Conservation (phyloP, 2,797 vertebrate species). For the Labeo calbasu region DNA sequence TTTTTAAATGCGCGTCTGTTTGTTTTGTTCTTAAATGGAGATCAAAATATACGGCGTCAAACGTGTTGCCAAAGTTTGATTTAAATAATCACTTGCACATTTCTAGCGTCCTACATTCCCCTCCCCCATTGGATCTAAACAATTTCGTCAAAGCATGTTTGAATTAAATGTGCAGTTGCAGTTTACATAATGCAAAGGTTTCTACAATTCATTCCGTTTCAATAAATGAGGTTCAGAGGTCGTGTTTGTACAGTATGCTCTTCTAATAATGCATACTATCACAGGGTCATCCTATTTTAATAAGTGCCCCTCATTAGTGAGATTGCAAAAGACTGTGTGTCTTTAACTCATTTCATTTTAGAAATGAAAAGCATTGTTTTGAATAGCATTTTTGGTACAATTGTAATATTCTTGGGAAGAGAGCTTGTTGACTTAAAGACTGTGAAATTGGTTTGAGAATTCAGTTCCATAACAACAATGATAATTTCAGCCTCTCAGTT, state of each 20-base stretch:
- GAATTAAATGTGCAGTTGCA: background rate
- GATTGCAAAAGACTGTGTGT: conserved; percentile 41
- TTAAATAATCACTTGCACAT: conserved; percentile 12
- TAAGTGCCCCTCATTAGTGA: conserved; percentile 51
- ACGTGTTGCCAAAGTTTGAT: conserved; percentile 37
- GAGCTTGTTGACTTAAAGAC: conserved; percentile 38
- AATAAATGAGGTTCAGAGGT: background rate
- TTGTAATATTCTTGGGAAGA: conserved; percentile 14
- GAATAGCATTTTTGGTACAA: conserved; percentile 28
- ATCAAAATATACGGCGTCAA: background rate
- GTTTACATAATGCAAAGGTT: background rate
- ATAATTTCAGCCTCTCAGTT: background rate
- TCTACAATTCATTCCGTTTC: background rate
- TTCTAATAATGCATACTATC: conserved; percentile 5
- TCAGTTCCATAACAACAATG: conserved; percentile 1
- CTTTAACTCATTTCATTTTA: conserved; percentile 51
- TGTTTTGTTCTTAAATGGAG: conserved; percentile 15
- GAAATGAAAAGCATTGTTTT: conserved; percentile 51
- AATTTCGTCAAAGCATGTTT: too few relatives aligned
- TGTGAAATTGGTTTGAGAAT: conserved; percentile 41
- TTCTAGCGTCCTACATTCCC: background rate
- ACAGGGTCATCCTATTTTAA: conserved; percentile 36
- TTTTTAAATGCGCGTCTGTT: background rate
- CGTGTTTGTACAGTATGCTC: background rate
- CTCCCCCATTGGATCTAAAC: background rate